Evolutionary conservation across 2,888 invertebrate species (phyloP), one percentile per base, ranked within the genome.

Genomic region (Boloria euphrosyne): DNA sequence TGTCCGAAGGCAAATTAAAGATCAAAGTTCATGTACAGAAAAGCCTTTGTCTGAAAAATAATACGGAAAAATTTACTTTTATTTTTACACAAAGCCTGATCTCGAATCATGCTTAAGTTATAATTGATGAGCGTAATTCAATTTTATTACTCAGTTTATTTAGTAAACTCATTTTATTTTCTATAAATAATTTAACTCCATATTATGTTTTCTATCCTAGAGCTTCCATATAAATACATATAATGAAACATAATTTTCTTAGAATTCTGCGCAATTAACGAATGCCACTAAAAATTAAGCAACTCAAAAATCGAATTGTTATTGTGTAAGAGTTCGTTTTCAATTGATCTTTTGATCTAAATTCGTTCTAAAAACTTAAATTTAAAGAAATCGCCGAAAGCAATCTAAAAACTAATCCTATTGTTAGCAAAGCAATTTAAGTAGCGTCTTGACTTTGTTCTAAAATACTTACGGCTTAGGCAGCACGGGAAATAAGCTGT

Each of bases 361-460:
- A 16, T 22, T n/a, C 2, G 18, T 14, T 44, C 4, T 14, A 44
- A 55, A 44, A 3, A 6, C 44, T 14, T 14, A 7, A 55, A 18
- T 31, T 31, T 17, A 59, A 17, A 17, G 27, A 31, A 17, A 49
- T 47, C 14, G 58, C 49, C 13, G 10, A 50, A 22, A 22, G 38
- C 49, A 18, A 17, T 22, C 38, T 7, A 43, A 13, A 54, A 47
- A 38, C n/a, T 54, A 47, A 62, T 46, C 47, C 54, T 47, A 54
- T 47, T 54, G 60, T 22, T 50, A 51, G 44, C 38, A 55, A 63
- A 63, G 44, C 57, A 31, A 50, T 50, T 63, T 57, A 63, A 57
- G 22, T 44, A 58, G 27, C 58, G 22, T 44, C 51, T 57, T 62
- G 62, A 47, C 38, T 54, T 49, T 17, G 53, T 49, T 63, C 57